Evolutionary conservation across 1,140 invertebrate species (phyloP), one percentile per base, ranked within the genome.

Genomic region (Dryas iulia): DNA sequence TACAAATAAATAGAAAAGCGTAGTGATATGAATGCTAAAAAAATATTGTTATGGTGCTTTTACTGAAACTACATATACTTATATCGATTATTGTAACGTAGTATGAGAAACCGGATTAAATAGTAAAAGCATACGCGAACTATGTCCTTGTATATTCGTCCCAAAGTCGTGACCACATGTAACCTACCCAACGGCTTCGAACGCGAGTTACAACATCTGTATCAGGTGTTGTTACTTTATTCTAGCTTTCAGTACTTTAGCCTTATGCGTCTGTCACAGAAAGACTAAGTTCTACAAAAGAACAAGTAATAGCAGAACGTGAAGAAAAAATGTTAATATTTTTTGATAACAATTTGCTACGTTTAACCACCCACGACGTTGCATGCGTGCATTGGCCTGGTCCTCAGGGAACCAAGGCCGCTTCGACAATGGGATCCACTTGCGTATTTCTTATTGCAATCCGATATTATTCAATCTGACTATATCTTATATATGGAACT

Each of bases 401-500:
- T 77, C 79, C 81, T 66, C 72, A 47, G 80, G 81, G 78, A 76
- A 60, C 77, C 82, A 86, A 86, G 84, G 83, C 81, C 84, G 73
- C 35, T 21, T 63, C 73, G 75, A 87, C 84, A 89, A 87, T 86
- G 77, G 78, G 57, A 66, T 67, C 71, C 73, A 79, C 78, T 87
- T 74, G 79, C 73, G 74, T 74, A 77, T 76, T 82, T 86, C 78
- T 89, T 85, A 87, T 86, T 87, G 78, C 81, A 53, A 81, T 75
- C 77, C 81, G 71, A 83, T 86, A 78, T 78, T 84, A 86, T 86
- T 83, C 84, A 86, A 86, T 87, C 78, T 83, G 65, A 79, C 79
- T 79, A 84, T 86, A 82, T 82, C 6, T 76, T 83, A 83, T 83
- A 78, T 88, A 84, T 83, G 81, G 79, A 84, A 88, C 84, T 86